A percentile compares a stretch with the other conserved stretches of the same genome.
These are phyloP conservation scores for Zonitis immaculata DNA, from an alignment of 2,888 invertebrate genomes.

Conservation along the genomic window DNA sequence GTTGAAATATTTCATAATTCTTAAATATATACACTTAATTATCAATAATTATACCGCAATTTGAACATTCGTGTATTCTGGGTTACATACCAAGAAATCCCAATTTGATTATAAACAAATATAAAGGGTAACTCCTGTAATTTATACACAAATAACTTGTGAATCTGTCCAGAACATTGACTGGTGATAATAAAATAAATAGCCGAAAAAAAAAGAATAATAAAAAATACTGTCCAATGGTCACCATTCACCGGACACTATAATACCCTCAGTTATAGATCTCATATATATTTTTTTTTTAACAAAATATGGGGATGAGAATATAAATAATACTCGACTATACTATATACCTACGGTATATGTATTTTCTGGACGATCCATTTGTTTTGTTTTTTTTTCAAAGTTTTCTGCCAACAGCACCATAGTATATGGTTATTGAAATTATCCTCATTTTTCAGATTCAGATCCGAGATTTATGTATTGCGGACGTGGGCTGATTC, in stretches of 20 bases:
- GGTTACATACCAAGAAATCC: background rate
- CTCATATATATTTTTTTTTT: background rate
- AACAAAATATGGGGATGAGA: background rate
- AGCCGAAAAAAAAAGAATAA: slow-evolving; percentile 33
- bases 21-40: background rate
- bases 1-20: background rate
- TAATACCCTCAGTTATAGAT: slow-evolving; percentile 34
- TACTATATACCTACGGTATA: slow-evolving; percentile 18
- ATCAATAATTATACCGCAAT: background rate
- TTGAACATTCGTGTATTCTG: background rate
- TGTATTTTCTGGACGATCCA: slow-evolving; percentile 24
- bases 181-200: slow-evolving; percentile 33
- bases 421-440: slow-evolving; percentile 40
- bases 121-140: slow-evolving; percentile 36
- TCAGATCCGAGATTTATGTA: slow-evolving; percentile 39
- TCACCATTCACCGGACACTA: slow-evolving; percentile 34
- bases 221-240: background rate
- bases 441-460: slow-evolving; percentile 38
- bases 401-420: slow-evolving; percentile 41
- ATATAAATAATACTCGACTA: slow-evolving; percentile 7
- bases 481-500: slow-evolving; percentile 18
- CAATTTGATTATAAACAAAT: no score
- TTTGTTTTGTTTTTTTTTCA: no score
- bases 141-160: slow-evolving; percentile 37
- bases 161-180: slow-evolving; percentile 42